A percentile compares a stretch with the other conserved stretches of the same genome.
Conservation (phyloP, 2,797 vertebrate genomes). For the Delichon dasypus region DNA sequence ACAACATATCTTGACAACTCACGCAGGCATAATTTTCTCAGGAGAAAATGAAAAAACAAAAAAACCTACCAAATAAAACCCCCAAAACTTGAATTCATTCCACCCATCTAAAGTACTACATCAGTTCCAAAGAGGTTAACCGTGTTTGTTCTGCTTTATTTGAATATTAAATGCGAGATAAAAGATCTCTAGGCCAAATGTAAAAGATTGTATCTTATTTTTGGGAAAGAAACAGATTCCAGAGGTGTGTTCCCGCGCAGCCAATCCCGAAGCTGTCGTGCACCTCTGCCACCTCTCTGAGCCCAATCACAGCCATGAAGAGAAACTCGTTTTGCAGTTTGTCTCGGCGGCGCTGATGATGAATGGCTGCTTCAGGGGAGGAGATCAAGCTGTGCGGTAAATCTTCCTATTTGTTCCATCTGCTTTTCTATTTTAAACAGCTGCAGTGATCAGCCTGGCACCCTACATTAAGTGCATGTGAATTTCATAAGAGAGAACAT, state of each 20-base stretch:
- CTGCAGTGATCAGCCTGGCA: slow-evolving; percentile 10
- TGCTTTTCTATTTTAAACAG: slow-evolving; percentile 60
- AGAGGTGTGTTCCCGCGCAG: slow-evolving; percentile 82
- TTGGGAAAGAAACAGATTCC: slow-evolving; percentile 77
- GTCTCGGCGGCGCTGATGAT: not conserved
- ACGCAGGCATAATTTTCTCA: not conserved
- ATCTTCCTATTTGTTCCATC: slow-evolving; percentile 53
- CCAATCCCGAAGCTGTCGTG: slow-evolving; percentile 76
- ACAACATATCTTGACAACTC: not conserved
- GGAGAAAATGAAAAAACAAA: not conserved
- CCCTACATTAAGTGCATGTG: not conserved
- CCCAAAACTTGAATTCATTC: not conserved
- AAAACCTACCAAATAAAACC: not conserved
- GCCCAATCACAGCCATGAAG: slow-evolving; percentile 66
- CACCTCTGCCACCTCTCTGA: slow-evolving; percentile 24
- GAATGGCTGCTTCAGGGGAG: slow-evolving; percentile 50
- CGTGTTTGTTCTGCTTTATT: slow-evolving; percentile 6
- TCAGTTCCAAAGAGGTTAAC: slow-evolving; percentile 13
- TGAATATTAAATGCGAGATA: slow-evolving; percentile 38
- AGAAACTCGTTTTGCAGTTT: slow-evolving; percentile 50
- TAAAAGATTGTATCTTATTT: slow-evolving; percentile 51
- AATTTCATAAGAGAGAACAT: slow-evolving; percentile 40
- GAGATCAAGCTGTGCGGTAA: slow-evolving; percentile 41
- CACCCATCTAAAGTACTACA: not conserved
- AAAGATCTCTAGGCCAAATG: slow-evolving; percentile 18